These are phyloP conservation scores for Saxidomus purpurata DNA, from an alignment of 1,140 invertebrate genomes.

Conservation along the genomic window DNA sequence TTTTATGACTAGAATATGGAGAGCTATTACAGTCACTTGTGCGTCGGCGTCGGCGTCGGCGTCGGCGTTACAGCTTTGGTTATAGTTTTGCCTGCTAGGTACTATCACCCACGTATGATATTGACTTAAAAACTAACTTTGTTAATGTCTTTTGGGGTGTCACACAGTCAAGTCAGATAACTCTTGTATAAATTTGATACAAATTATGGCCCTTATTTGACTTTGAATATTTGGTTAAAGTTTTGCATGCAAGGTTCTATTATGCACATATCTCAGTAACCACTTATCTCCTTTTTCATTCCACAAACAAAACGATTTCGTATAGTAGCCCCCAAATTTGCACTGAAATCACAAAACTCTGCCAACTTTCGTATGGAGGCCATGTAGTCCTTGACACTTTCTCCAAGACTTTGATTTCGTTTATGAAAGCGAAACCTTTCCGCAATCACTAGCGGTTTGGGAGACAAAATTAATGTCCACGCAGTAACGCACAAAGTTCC, in stretches of 20 bases:
- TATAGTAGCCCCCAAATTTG: slow-evolving; percentile 11
- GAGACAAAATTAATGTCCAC: slow-evolving; percentile 51
- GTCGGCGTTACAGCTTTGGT: background rate
- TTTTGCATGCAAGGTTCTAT: too few species aligned
- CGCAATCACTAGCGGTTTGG: slow-evolving; percentile 64
- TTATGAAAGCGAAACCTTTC: slow-evolving; percentile 71
- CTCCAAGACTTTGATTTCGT: slow-evolving; percentile 50
- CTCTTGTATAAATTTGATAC: background rate
- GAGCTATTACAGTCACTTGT: background rate
- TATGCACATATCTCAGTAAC: too few species aligned
- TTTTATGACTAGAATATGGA: slow-evolving; percentile 30
- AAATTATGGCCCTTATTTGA: too few species aligned
- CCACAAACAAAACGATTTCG: background rate
- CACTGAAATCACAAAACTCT: slow-evolving; percentile 63
- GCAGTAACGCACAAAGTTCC: slow-evolving; percentile 15
- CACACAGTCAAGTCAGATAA: background rate
- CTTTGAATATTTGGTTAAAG: too few species aligned
- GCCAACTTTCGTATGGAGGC: slow-evolving; percentile 63
- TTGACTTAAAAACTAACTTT: background rate
- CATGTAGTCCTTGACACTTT: slow-evolving; percentile 49
- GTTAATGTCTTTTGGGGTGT: background rate
- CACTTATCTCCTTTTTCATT: too few species aligned
- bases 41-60: background rate
- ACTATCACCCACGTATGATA: too few species aligned
- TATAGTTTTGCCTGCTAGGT: background rate